Evolutionary conservation across 2,888 invertebrate genomes (phyloP).

Genomic region (Cantharis rufa): DNA sequence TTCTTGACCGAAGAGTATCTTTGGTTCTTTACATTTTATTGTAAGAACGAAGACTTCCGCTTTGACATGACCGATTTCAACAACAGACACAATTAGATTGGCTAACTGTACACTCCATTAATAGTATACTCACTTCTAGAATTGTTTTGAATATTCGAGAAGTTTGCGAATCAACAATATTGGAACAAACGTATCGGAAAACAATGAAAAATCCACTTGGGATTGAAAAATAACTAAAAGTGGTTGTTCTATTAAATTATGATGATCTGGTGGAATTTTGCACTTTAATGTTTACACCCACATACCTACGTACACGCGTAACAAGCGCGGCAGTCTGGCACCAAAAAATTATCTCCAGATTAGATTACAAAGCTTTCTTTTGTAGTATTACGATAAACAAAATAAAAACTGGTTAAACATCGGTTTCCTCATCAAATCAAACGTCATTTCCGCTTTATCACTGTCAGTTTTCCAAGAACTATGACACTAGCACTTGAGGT

Average conservation of each 20-base stretch:
- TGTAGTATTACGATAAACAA: too few relatives aligned
- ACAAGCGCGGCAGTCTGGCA: too few relatives aligned
- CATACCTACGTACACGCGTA: not conserved
- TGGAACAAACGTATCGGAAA: not conserved
- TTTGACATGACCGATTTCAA: constrained; percentile 23
- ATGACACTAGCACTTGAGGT: too few relatives aligned
- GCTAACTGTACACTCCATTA: constrained; percentile 15
- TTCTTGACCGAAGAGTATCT: constrained; percentile 21
- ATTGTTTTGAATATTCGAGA: too few relatives aligned
- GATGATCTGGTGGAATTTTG: not conserved
- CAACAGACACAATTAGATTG: constrained; percentile 1
- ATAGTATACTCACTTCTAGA: too few relatives aligned
- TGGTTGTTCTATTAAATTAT: not conserved
- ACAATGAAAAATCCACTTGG: not conserved
- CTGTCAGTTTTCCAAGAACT: too few relatives aligned
- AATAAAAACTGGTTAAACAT: too few relatives aligned
- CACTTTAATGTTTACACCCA: not conserved
- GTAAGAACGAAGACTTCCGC: constrained; percentile 16
- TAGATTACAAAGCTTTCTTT: too few relatives aligned
- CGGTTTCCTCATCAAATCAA: too few relatives aligned
- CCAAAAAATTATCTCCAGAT: too few relatives aligned
- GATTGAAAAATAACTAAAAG: not conserved
- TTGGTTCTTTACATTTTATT: constrained; percentile 2
- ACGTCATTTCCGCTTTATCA: too few relatives aligned
- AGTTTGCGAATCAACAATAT: too few relatives aligned